A percentile compares a stretch with the other conserved stretches of the same genome.
Evolutionary conservation across 2,797 vertebrate species (phyloP).

Genomic region (Garrulus glandarius): DNA sequence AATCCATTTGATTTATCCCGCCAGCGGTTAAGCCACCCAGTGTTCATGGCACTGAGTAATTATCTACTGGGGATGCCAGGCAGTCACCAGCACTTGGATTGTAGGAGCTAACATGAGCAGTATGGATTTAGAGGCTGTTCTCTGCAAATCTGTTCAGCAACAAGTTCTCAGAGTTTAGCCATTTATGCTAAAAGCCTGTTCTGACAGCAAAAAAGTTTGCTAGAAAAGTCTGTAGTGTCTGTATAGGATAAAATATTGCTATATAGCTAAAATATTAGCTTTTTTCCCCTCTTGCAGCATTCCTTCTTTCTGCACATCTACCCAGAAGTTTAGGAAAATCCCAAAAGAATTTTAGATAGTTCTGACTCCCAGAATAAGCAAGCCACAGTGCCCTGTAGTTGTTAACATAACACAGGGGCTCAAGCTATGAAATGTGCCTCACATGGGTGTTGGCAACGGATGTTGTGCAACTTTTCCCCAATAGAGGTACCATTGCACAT

Average conservation of each 20-base stretch:
- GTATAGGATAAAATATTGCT: too few species aligned
- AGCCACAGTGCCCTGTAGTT: neutral
- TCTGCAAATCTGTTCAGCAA: neutral
- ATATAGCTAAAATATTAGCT: neutral
- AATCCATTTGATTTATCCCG: neutral
- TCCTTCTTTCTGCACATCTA: neutral
- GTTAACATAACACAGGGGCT: neutral
- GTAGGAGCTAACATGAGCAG: neutral
- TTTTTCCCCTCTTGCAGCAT: neutral
- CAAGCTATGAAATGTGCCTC: too few species aligned
- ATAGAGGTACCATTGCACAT: accelerated
- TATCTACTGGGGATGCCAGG: neutral
- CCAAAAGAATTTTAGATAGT: neutral
- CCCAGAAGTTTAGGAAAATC: neutral
- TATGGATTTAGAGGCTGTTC: neutral
- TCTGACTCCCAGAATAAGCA: neutral
- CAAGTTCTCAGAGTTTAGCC: neutral
- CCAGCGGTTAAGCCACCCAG: neutral
- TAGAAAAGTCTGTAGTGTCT: neutral
- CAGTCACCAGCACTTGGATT: neutral
- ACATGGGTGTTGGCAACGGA: accelerated
- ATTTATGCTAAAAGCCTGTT: neutral
- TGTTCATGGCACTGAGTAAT: neutral
- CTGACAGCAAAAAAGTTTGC: neutral
- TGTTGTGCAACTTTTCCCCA: neutral